Evolutionary conservation across 1,140 invertebrate species (phyloP), one percentile per base, ranked within the genome.

Genomic region (Orius insidiosus): DNA sequence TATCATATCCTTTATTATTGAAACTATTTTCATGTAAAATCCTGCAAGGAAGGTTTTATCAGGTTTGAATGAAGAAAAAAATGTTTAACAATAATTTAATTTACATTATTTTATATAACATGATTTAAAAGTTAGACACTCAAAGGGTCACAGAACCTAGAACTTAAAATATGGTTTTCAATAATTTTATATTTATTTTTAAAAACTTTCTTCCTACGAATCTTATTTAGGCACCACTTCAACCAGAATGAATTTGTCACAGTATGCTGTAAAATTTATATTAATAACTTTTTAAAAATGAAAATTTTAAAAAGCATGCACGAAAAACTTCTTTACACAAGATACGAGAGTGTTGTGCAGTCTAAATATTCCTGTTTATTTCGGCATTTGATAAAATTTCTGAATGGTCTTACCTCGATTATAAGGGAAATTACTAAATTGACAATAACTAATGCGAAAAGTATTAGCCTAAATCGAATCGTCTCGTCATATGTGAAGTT

Each of bases 151-250:
- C 46, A 48, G 11, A 48, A 34, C 10, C 39, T 39, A 13, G 46
- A 49, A 24, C 18, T 45, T 10, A 49, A 35, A 9, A 49, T 45
- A 32, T 43, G 43, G 1, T 11, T 52, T 46, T 59, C 53, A 10
- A 62, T 46, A 19, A 46, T 33, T 50, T 63, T 63, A 50, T 63
- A 63, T 38, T 52, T 57, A 50, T 61, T 63, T 54, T 60, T 63
- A 19, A 60, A 59, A 16, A 46, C 35, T 33, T 49, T 54, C 43
- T 63, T 63, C 15, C 55, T 50, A 13, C 24, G 54, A 14, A 62
- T 31, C 13, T 50, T 58, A 34, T 61, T 59, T 3, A 60, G 39
- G 10, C 56, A 19, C 43, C 52, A 53, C 50, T 61, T 61, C 10
- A 63, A 53, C 58, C 59, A 60, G 19, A 39, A 50, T 5, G 54